These are phyloP conservation scores for Apolygus lucorum DNA, from an alignment of 1,140 invertebrate species.

Conservation along the genomic window DNA sequence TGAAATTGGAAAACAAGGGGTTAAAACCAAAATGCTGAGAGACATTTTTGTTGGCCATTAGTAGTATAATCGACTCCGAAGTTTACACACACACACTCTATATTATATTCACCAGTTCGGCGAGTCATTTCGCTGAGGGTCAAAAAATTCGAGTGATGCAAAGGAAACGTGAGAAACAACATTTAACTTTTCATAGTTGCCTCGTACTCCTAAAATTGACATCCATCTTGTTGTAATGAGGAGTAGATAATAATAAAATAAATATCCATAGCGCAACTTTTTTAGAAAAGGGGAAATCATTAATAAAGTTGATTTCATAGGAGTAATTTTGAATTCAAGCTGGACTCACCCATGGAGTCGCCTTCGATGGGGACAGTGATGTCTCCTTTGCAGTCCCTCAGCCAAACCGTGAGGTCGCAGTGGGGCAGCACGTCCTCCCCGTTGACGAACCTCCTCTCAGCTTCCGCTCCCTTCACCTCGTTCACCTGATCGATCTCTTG, in stretches of 20 bases:
- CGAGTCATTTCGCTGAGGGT: too few relatives aligned
- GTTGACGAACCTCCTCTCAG: background rate
- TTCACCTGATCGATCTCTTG: conserved; percentile 25
- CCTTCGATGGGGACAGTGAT: conserved; percentile 56
- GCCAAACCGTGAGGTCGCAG: conserved; percentile 63
- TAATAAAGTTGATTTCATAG: background rate
- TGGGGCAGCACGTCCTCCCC: conserved; percentile 52
- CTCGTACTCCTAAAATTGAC: background rate
- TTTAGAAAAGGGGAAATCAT: background rate
- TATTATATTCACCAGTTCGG: too few relatives aligned
- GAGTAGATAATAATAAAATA: background rate
- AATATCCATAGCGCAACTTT: background rate
- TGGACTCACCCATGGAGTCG: conserved; percentile 44
- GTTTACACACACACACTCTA: too few relatives aligned
- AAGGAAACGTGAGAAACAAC: too few relatives aligned
- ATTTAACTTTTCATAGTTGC: background rate
- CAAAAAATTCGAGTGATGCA: too few relatives aligned
- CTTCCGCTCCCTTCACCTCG: background rate
- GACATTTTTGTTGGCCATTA: too few relatives aligned
- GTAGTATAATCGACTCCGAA: too few relatives aligned
- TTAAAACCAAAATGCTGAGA: too few relatives aligned
- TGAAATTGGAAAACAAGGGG: too few relatives aligned
- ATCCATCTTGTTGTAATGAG: background rate
- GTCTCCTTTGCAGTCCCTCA: conserved; percentile 66
- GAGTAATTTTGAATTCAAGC: background rate